A percentile compares a stretch with the other conserved stretches of the same genome.
phyloP scores from a whole-genome alignment of 1,140 invertebrate genomes.

The Panagrolaimus sp. region DNA sequence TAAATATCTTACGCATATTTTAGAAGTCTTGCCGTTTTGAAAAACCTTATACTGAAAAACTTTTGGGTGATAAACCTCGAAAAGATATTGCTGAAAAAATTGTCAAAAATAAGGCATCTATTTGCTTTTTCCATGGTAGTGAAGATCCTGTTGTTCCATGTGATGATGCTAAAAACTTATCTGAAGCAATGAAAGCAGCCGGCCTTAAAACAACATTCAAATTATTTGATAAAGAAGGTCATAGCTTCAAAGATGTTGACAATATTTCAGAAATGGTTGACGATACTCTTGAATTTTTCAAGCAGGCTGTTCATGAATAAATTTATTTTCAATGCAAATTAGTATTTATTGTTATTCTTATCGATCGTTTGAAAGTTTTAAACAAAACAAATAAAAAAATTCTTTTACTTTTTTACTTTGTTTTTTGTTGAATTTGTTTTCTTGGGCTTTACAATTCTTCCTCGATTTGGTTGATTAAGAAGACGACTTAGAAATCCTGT shows the following conservation, averaged over 20 bases:
- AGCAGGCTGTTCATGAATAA: too few species aligned
- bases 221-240: neutral
- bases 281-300: neutral
- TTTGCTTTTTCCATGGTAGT: neutral
- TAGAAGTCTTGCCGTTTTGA: neutral
- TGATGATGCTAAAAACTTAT: neutral
- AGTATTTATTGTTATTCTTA: too few species aligned
- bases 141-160: neutral
- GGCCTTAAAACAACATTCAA: neutral
- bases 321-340: too few species aligned
- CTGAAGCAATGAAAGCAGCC: neutral
- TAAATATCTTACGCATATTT: neutral
- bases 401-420: too few species aligned
- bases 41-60: neutral
- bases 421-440: too few species aligned
- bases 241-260: constrained; percentile 9
- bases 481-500: too few species aligned
- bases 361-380: too few species aligned
- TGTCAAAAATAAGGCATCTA: neutral
- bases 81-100: neutral
- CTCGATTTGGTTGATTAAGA: too few species aligned
- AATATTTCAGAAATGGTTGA: neutral
- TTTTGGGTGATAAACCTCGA: neutral
- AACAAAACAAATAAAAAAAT: too few species aligned
- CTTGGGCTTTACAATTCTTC: too few species aligned